These are phyloP conservation scores for Adelges cooleyi DNA, from an alignment of 1,140 invertebrate species.

Conservation along the genomic window DNA sequence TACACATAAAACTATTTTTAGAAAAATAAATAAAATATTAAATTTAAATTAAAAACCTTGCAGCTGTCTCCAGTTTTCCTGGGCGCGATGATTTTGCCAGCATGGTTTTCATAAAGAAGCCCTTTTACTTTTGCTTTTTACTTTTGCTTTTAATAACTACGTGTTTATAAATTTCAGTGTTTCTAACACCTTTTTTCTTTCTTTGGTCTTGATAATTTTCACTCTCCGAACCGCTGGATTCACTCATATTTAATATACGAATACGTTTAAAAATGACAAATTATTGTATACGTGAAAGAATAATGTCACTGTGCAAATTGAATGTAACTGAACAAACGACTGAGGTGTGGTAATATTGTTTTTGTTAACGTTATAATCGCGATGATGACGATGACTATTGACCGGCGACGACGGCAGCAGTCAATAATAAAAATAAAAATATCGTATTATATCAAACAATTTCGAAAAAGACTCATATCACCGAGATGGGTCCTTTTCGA, in stretches of 20 bases:
- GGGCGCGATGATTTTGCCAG: not conserved
- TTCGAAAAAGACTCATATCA: constrained; percentile 2
- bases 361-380: not conserved
- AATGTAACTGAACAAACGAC: not conserved
- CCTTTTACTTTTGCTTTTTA: not conserved
- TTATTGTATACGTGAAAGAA: not conserved
- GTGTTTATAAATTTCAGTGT: constrained; percentile 5
- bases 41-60: not conserved
- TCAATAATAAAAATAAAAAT: constrained; percentile 15
- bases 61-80: not conserved
- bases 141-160: not conserved
- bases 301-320: not conserved
- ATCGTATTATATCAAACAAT: constrained; percentile 7
- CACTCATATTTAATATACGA: constrained; percentile 17
- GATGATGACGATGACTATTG: not conserved
- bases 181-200: constrained; percentile 2
- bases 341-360: not conserved
- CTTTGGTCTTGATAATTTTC: not conserved
- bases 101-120: constrained; percentile 5
- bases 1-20: not conserved
- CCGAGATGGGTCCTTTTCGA: not conserved
- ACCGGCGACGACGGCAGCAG: not conserved
- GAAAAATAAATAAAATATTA: not conserved
- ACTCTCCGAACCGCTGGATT: not conserved
- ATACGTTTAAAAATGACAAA: constrained; percentile 1